Evolutionary conservation across 2,888 invertebrate genomes (phyloP).

Genomic region (Agrochola circellaris): DNA sequence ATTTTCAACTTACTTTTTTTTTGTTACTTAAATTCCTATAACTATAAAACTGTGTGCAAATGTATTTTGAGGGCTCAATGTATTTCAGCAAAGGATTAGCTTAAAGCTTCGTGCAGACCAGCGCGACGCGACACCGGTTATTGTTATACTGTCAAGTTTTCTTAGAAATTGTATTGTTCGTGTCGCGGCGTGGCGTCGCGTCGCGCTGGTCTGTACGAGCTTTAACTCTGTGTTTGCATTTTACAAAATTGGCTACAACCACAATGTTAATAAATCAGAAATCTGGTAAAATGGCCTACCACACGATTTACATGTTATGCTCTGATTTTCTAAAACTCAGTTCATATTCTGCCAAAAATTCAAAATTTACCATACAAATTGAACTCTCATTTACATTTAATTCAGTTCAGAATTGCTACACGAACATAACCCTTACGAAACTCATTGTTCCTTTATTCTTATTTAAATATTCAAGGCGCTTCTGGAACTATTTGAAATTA

Average conservation of each 20-base stretch:
- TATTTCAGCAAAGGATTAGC: not conserved
- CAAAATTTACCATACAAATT: constrained; percentile 30
- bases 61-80: not conserved
- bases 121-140: too few relatives aligned
- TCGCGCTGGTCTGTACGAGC: too few relatives aligned
- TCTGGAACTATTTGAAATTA: constrained; percentile 62
- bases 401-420: constrained; percentile 35
- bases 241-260: not conserved
- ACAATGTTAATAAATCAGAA: constrained; percentile 2
- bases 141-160: too few relatives aligned
- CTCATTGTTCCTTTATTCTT: constrained; percentile 41
- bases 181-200: too few relatives aligned
- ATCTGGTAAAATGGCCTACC: not conserved
- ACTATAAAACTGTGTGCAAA: not conserved
- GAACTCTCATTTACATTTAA: constrained; percentile 42
- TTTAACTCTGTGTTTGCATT: not conserved
- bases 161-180: too few relatives aligned
- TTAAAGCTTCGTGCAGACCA: too few relatives aligned
- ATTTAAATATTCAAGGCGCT: constrained; percentile 53
- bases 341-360: constrained; percentile 11
- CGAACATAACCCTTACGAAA: constrained; percentile 49
- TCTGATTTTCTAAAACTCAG: not conserved
- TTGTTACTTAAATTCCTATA: not conserved
- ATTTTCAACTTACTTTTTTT: too few relatives aligned
- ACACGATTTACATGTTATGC: constrained; percentile 19